Evolutionary conservation across 2,888 invertebrate species (phyloP).

Genomic region (Electrophaes corylata): DNA sequence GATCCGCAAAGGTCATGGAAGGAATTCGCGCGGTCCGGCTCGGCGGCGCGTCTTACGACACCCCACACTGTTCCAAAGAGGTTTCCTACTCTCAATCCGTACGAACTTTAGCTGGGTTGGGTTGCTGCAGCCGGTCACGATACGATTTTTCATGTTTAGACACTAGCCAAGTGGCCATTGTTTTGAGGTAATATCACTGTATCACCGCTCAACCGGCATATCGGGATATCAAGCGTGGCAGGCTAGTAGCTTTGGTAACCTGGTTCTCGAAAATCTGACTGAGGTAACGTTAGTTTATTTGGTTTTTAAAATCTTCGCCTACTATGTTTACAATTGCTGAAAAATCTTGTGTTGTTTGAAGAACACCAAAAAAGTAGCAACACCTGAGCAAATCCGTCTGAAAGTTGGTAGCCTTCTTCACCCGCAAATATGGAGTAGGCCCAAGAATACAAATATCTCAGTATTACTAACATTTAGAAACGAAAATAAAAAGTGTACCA

Average conservation of each 20-base stretch:
- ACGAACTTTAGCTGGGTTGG: conserved; percentile 7
- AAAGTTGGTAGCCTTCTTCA: too few relatives aligned
- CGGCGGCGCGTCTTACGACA: conserved; percentile 76
- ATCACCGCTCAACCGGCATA: conserved; percentile 1
- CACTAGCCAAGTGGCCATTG: conserved; percentile 11
- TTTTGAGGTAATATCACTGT: conserved; percentile 12
- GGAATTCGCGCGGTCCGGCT: conserved; percentile 82
- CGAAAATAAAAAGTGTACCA: too few relatives aligned
- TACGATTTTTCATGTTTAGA: conserved; percentile 16
- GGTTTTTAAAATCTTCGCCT: too few relatives aligned
- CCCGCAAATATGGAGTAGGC: too few relatives aligned
- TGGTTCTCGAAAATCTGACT: neutral
- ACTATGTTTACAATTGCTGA: too few relatives aligned
- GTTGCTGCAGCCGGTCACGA: conserved; percentile 14
- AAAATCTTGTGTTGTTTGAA: too few relatives aligned
- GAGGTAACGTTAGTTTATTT: neutral
- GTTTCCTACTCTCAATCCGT: conserved; percentile 46
- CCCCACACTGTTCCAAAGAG: conserved; percentile 63
- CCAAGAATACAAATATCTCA: too few relatives aligned
- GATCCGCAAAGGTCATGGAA: conserved; percentile 83
- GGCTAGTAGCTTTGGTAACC: neutral
- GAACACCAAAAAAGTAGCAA: too few relatives aligned
- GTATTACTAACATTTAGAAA: too few relatives aligned
- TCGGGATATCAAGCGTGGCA: neutral
- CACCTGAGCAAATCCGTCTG: too few relatives aligned